These are phyloP conservation scores for Ptychochromis oligacanthus DNA, from an alignment of 2,113 vertebrate genomes.

Conservation along the genomic window DNA sequence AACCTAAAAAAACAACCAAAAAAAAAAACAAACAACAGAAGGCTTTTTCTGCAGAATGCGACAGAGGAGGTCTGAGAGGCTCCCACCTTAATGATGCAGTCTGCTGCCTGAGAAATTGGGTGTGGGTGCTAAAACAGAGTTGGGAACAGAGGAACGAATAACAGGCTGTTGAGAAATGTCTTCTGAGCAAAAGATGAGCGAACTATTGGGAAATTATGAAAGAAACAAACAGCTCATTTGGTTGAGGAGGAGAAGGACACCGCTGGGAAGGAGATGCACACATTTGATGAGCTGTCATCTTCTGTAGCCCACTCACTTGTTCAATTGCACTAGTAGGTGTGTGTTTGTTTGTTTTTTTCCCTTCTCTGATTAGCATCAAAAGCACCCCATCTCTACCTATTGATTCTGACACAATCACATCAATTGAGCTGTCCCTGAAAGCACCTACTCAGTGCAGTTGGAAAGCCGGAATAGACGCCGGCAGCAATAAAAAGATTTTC, in stretches of 20 bases:
- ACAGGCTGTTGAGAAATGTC: neutral
- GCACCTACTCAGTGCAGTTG: neutral
- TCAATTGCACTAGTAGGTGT: conserved; percentile 2
- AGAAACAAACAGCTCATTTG: neutral
- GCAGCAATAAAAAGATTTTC: neutral
- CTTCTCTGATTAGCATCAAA: neutral
- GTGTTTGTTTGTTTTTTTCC: neutral
- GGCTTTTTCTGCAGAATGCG: neutral
- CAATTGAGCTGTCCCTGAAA: neutral
- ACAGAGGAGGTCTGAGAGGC: neutral
- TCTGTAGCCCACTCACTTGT: conserved; percentile 28
- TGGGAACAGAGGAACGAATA: neutral
- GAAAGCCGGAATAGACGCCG: neutral
- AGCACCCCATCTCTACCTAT: neutral
- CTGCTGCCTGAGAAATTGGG: neutral
- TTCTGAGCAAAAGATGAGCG: neutral
- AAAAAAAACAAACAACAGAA: too few species aligned
- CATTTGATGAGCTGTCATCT: conserved; percentile 9
- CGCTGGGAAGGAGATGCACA: neutral
- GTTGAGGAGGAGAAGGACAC: neutral
- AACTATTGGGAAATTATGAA: neutral
- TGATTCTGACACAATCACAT: conserved; percentile 21
- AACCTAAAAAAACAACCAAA: neutral
- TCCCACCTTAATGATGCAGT: neutral
- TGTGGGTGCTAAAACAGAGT: neutral